Evolutionary conservation across 2,113 vertebrate species (phyloP), one percentile per base, ranked within the genome.

Genomic region (Melanerpes formicivorus): DNA sequence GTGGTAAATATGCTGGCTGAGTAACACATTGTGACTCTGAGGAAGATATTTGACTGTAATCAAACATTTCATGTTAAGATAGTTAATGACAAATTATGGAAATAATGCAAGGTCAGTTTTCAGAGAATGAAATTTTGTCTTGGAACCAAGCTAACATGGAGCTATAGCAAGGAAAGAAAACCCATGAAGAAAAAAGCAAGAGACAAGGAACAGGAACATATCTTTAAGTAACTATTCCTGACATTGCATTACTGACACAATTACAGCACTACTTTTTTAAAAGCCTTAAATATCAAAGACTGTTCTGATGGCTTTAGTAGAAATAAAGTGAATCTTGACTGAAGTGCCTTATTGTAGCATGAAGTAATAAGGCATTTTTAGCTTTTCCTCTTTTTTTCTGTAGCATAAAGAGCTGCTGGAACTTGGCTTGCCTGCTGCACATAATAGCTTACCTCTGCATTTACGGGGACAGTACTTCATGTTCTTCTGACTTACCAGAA

Each of bases 21-120:
- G 4, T 60, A 55, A 73, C 59, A 11, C 55, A 27, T 48, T 70
- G 48, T 46, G 71, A 0, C 65, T 73, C 26, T 64, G 54, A 80
- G 42, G 54, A 64, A 76, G 52, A 52, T 8, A 1, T 25, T 12
- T 0, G 0, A 4, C 42, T 2, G 0, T 54, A 30, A 48, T 77
- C 29, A 73, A 18, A 21, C 11, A 19, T 63, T 63, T 71, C 7
- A 3, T 74, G 7, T 44, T 82, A 56, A 83, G 42, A 74, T 25
- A 42, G 12, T 80, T 90, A 67, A 67, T 75, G 54, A 37, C 22
- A 75, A 48, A 73, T 89, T 16, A 40, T 9, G 29, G 27, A 79
- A 79, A 29, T 67, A 56, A 78, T 65, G 14, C 32, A 72, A 59
- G 14, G 66, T 72, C 10, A 25, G 37, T 88, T 92, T 80, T 65